These are phyloP conservation scores for Tenthredo distinguenda DNA, from an alignment of 2,888 invertebrate genomes.

Conservation along the genomic window DNA sequence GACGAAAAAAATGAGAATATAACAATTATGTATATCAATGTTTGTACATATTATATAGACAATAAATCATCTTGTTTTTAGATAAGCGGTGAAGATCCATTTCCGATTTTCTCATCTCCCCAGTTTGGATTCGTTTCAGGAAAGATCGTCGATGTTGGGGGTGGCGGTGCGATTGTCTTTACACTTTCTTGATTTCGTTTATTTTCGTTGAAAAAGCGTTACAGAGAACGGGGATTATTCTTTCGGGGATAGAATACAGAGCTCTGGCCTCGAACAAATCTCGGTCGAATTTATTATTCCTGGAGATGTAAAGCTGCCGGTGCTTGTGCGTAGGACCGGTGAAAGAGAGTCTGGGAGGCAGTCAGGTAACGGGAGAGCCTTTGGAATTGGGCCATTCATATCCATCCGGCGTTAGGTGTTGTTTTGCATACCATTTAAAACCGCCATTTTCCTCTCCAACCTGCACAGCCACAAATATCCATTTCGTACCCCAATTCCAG, in stretches of 20 bases:
- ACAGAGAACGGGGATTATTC: not conserved
- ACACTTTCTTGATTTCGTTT: too few relatives aligned
- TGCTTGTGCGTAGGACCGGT: not conserved
- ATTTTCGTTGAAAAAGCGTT: not conserved
- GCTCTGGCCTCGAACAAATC: not conserved
- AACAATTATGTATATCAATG: conserved; percentile 54
- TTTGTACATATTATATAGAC: conserved; percentile 66
- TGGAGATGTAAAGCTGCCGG: not conserved
- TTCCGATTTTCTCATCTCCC: too few relatives aligned
- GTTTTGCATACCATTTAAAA: conserved; percentile 50
- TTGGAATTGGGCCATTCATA: conserved; percentile 50
- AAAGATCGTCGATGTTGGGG: too few relatives aligned
- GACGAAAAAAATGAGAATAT: not conserved
- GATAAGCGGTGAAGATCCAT: not conserved
- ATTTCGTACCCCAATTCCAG: conserved; percentile 4
- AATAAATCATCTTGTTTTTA: conserved; percentile 62
- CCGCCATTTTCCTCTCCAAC: conserved; percentile 36
- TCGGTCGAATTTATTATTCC: conserved; percentile 26
- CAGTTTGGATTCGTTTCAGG: too few relatives aligned
- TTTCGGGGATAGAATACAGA: not conserved
- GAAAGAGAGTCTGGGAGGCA: not conserved
- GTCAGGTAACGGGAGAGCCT: conserved; percentile 1
- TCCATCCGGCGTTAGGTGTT: conserved; percentile 43
- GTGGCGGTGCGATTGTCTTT: too few relatives aligned
- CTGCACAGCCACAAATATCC: conserved; percentile 46